Conservation (phyloP, 2,797 vertebrate genomes). For the Podarcis siculus region DNA sequence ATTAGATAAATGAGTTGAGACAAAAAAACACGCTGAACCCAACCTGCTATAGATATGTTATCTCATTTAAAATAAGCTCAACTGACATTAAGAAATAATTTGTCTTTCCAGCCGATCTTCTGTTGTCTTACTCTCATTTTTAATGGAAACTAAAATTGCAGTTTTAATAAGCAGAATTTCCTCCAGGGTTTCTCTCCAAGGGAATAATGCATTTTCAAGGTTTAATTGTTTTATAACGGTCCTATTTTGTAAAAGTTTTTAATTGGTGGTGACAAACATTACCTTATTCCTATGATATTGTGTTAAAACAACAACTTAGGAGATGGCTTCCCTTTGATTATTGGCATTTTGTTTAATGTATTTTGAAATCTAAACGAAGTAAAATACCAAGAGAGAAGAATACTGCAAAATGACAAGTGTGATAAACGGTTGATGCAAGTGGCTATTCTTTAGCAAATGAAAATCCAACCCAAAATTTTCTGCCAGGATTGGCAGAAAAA, state of each 20-base stretch:
- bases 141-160: slow-evolving; percentile 89
- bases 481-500: background rate
- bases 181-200: slow-evolving; percentile 82
- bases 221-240: slow-evolving; percentile 88
- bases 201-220: slow-evolving; percentile 82
- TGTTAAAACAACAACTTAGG: slow-evolving; percentile 69
- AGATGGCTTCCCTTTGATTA: slow-evolving; percentile 35
- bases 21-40: slow-evolving; percentile 79
- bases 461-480: slow-evolving; percentile 11
- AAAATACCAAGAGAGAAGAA: slow-evolving; percentile 28
- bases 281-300: slow-evolving; percentile 77
- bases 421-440: background rate
- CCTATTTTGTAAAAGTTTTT: slow-evolving; percentile 85
- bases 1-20: slow-evolving; percentile 86
- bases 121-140: slow-evolving; percentile 85
- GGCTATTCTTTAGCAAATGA: slow-evolving; percentile 26
- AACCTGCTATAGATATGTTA: slow-evolving; percentile 81
- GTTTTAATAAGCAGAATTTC: slow-evolving; percentile 88
- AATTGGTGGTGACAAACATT: slow-evolving; percentile 86
- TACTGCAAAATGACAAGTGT: background rate
- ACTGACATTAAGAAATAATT: slow-evolving; percentile 88
- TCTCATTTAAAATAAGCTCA: slow-evolving; percentile 85
- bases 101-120: slow-evolving; percentile 84
- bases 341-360: slow-evolving; percentile 54
- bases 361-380: background rate